These are phyloP conservation scores for Burhinus oedicnemus DNA, from an alignment of 2,113 vertebrate species.

Conservation along the genomic window DNA sequence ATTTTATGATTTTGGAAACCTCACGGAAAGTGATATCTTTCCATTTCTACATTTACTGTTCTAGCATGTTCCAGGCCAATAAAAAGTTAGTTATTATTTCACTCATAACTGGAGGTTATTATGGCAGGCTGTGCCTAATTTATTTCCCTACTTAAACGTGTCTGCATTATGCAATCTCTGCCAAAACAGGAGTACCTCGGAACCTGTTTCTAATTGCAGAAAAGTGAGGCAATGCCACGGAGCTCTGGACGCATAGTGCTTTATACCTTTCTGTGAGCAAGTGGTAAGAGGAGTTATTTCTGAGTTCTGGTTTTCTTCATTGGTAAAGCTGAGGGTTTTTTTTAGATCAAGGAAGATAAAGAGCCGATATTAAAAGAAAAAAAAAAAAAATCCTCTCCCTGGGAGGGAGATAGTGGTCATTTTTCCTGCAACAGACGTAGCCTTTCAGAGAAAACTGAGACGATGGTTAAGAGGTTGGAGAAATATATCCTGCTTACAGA, in stretches of 20 bases:
- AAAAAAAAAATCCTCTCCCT: neutral
- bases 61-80: neutral
- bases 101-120: neutral
- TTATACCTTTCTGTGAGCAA: neutral
- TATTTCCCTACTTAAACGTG: neutral
- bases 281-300: neutral
- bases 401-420: neutral
- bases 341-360: neutral
- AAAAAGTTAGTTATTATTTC: neutral
- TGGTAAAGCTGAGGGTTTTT: neutral
- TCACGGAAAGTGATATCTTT: neutral
- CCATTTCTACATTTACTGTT: neutral
- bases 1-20: neutral
- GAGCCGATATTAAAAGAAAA: neutral
- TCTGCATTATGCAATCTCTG: neutral
- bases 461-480: neutral
- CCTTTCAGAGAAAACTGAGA: neutral
- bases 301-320: neutral
- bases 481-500: neutral
- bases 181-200: neutral
- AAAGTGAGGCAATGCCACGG: neutral
- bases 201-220: neutral
- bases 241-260: neutral
- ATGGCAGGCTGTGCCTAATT: neutral
- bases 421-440: neutral